Evolutionary conservation across 35 echinoderm and acorn worm species (phyloP), one percentile per base, ranked within the genome.

Genomic region (Holothuria glaberrima): DNA sequence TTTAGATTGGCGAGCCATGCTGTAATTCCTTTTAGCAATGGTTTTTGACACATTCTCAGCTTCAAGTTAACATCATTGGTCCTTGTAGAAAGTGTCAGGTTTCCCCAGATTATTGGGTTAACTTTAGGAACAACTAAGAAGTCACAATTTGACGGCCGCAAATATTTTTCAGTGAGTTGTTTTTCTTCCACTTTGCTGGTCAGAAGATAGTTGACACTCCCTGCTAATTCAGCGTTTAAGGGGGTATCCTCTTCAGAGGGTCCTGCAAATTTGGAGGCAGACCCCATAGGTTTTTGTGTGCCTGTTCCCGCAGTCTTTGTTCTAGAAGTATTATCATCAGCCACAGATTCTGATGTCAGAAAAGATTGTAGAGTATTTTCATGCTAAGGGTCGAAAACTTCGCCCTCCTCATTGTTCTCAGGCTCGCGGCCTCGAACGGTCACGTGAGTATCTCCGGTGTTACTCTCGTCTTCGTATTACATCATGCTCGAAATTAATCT

Each of bases 31-130:
- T 5, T 83, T 12, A 58, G 88, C n/a, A n/a, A n/a, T 54, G 6
- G 30, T 76, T 58, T 89, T 48, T 6, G 3, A 22, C 4, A 21
- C 31, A 24, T 62, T 67, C 68, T 75, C n/a, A 91, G 13, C 48
- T 91, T 91, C 1, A 83, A 18, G n/a, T n/a, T n/a, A n/a, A n/a
- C n/a, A 48, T 82, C 75, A 59, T 66, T 46, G 10, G 75, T 34
- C 38, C 76, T 65, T 27, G 89, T 63, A 9, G 82, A 68, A 5
- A 32, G 6, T 2, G 30, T 6, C 16, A 73, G 9, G 58, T 67
- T 58, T 52, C 21, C 67, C 80, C 80, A 91, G 32, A 85, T 71
- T 22, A 63, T 17, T 12, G 75, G 58, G 78, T 91, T 91, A 48
- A 83, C 75, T 33, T 80, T 82, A 41, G 73, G 48, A 2, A 80